Conservation (phyloP, 2,113 vertebrate genomes). For the Neoarius graeffei region DNA sequence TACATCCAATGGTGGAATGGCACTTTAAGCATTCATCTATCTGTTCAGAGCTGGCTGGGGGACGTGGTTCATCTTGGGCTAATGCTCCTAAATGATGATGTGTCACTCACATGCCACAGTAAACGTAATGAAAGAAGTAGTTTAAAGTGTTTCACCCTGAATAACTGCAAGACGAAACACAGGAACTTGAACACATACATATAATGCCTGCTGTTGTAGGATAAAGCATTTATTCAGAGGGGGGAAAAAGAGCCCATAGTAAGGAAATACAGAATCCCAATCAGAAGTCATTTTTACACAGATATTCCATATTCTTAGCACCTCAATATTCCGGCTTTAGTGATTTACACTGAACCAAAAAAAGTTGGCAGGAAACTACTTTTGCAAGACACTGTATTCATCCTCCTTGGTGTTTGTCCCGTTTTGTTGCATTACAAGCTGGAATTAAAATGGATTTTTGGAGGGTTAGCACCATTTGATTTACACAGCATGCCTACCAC, state of each 20-base stretch:
- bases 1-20: too few relatives aligned
- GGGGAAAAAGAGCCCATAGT: conserved; percentile 44
- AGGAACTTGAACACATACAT: conserved; percentile 37
- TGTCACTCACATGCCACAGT: conserved; percentile 54
- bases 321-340: too few relatives aligned
- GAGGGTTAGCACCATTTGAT: too few relatives aligned
- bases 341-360: too few relatives aligned
- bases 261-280: background rate
- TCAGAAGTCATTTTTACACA: too few relatives aligned
- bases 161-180: conserved; percentile 48
- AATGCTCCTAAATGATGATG: conserved; percentile 54
- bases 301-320: too few relatives aligned
- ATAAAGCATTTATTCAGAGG: conserved; percentile 55
- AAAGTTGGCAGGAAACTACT: too few relatives aligned
- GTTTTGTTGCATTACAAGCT: too few relatives aligned
- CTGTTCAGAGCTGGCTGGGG: conserved; percentile 47
- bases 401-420: too few relatives aligned
- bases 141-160: conserved; percentile 49
- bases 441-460: too few relatives aligned
- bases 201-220: conserved; percentile 11
- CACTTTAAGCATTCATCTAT: conserved; percentile 53
- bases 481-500: too few relatives aligned
- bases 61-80: conserved; percentile 46
- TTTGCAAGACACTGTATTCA: too few relatives aligned
- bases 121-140: conserved; percentile 55